Evolutionary conservation across 2,888 invertebrate genomes (phyloP).

Genomic region (Pammene fasciana): DNA sequence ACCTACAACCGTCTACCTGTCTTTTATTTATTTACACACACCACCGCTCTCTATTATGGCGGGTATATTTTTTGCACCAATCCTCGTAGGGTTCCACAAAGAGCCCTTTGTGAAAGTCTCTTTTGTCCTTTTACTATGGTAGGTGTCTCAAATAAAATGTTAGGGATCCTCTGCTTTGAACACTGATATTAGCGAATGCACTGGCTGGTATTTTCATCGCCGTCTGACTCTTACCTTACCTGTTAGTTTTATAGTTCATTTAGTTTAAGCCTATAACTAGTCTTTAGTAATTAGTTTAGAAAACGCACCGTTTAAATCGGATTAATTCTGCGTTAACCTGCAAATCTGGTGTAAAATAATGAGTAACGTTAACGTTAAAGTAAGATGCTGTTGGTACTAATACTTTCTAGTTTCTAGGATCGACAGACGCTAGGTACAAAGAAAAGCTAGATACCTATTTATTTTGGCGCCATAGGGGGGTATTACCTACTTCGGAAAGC

Average conservation of each 20-base stretch:
- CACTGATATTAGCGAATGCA: constrained; percentile 17
- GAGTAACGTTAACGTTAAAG: not conserved
- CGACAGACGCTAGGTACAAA: no score
- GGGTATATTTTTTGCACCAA: constrained; percentile 63
- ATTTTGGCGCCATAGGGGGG: no score
- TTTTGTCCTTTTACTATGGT: constrained; percentile 39
- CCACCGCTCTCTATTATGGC: constrained; percentile 67
- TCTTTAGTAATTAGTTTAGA: constrained; percentile 2
- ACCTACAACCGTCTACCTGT: constrained; percentile 82
- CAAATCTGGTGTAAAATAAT: not conserved
- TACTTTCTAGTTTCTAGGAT: no score
- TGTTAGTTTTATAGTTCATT: not conserved
- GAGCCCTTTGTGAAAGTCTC: constrained; percentile 64
- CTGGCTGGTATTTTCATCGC: not conserved
- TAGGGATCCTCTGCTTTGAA: constrained; percentile 25
- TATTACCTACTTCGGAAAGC: no score
- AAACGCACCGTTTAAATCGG: constrained; percentile 1
- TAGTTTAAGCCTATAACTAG: constrained; percentile 1
- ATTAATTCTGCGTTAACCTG: not conserved
- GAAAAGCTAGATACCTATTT: no score
- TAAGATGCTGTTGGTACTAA: not conserved
- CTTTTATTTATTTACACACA: constrained; percentile 77
- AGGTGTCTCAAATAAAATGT: constrained; percentile 39
- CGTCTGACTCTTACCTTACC: not conserved
- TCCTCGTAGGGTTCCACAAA: constrained; percentile 62